phyloP scores from a whole-genome alignment of 2,888 invertebrate species.

The Chymomyza caudatula region DNA sequence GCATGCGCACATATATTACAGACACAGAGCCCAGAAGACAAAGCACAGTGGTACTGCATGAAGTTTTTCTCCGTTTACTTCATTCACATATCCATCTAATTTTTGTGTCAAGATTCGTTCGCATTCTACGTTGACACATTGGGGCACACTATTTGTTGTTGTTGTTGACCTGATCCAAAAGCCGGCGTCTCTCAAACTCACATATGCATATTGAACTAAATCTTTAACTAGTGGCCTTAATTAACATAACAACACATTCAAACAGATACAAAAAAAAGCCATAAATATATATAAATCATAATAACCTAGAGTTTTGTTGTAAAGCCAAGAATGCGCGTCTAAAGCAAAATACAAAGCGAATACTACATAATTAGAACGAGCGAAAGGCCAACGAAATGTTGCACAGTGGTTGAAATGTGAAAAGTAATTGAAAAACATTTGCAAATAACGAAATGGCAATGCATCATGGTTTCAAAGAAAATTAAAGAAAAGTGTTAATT shows the following conservation, averaged over 20 bases:
- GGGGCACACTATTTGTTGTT: neutral
- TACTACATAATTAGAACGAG: slow-evolving; percentile 57
- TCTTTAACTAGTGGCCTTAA: slow-evolving; percentile 66
- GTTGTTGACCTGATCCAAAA: neutral
- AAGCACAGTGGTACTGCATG: slow-evolving; percentile 22
- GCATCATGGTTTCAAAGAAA: slow-evolving; percentile 7
- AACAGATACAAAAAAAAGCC: slow-evolving; percentile 23
- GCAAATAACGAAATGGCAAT: slow-evolving; percentile 18
- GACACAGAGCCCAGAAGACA: neutral
- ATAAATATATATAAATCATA: slow-evolving; percentile 23
- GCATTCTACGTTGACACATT: neutral
- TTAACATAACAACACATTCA: slow-evolving; percentile 65
- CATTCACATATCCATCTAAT: neutral
- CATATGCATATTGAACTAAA: slow-evolving; percentile 55
- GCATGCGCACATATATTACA: neutral
- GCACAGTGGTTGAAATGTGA: slow-evolving; percentile 41
- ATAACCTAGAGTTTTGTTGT: slow-evolving; percentile 34
- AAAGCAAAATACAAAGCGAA: slow-evolving; percentile 36
- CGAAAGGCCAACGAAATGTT: slow-evolving; percentile 54
- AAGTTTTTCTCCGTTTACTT: slow-evolving; percentile 28
- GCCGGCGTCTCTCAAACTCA: slow-evolving; percentile 13
- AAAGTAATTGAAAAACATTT: slow-evolving; percentile 5
- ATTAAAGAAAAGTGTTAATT: slow-evolving; percentile 5
- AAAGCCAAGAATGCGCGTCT: slow-evolving; percentile 37
- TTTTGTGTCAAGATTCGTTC: slow-evolving; percentile 21